These are phyloP conservation scores for Orientallactaga bullata DNA, from an alignment of 2,113 vertebrate genomes.

Conservation along the genomic window DNA sequence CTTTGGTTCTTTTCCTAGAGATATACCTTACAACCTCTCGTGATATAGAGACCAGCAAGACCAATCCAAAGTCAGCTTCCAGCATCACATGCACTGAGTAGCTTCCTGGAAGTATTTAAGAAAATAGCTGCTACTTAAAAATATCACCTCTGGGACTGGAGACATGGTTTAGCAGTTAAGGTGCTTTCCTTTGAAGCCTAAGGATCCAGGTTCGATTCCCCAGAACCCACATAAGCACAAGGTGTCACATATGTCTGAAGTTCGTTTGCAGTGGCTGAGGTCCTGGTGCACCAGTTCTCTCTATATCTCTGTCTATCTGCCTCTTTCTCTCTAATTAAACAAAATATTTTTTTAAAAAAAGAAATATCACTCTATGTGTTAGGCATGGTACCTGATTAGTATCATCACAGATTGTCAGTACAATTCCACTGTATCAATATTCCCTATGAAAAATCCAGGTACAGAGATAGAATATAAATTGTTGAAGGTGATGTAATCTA, in stretches of 20 bases:
- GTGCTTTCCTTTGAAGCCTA: too few species aligned
- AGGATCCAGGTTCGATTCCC: too few species aligned
- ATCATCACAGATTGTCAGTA: background rate
- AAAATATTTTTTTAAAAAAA: too few species aligned
- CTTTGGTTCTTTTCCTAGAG: background rate
- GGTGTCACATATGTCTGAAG: too few species aligned
- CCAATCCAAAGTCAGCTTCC: too few species aligned
- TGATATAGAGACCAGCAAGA: background rate
- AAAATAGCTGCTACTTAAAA: slow-evolving; percentile 25
- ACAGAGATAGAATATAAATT: background rate
- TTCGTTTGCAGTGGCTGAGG: too few species aligned
- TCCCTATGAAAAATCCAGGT: background rate
- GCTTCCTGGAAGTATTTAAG: background rate
- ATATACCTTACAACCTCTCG: background rate
- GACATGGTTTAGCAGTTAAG: too few species aligned
- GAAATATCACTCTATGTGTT: too few species aligned
- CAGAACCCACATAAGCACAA: too few species aligned
- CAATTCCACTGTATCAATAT: background rate
- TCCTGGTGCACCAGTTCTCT: too few species aligned
- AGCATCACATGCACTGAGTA: background rate
- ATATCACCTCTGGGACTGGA: background rate
- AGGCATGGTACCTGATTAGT: background rate
- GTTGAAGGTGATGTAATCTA: background rate
- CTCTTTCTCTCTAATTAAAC: too few species aligned
- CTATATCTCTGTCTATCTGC: too few species aligned